These are phyloP conservation scores for Malacosoma neustria DNA, from an alignment of 2,888 invertebrate species.

Conservation along the genomic window DNA sequence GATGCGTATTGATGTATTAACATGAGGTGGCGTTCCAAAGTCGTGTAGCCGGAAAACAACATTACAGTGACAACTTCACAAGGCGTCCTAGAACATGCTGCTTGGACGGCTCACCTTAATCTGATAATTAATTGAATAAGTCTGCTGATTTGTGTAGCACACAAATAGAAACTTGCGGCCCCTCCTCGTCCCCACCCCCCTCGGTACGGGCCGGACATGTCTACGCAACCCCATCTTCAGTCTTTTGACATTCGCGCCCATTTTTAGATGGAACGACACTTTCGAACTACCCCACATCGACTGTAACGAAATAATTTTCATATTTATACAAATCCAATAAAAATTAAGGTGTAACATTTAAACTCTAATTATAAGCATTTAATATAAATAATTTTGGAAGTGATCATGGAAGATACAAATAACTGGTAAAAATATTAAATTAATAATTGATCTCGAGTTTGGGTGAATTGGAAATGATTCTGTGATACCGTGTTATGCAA, in stretches of 20 bases:
- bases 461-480: slow-evolving; percentile 19
- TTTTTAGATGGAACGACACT: slow-evolving; percentile 67
- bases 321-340: slow-evolving; percentile 2
- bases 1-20: not conserved
- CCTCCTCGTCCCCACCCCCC: slow-evolving; percentile 35
- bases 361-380: slow-evolving; percentile 34
- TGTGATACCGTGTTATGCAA: slow-evolving; percentile 37
- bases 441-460: slow-evolving; percentile 13
- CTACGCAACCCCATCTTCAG: slow-evolving; percentile 58
- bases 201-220: slow-evolving; percentile 31
- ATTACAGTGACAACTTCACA: slow-evolving; percentile 34
- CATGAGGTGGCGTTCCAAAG: not conserved
- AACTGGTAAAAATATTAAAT: slow-evolving; percentile 11
- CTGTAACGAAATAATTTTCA: slow-evolving; percentile 12
- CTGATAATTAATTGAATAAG: slow-evolving; percentile 73
- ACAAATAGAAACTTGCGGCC: slow-evolving; percentile 58
- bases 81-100: slow-evolving; percentile 50
- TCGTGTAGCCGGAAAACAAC: slow-evolving; percentile 18
- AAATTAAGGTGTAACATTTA: slow-evolving; percentile 8
- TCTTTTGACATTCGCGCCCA: slow-evolving; percentile 72
- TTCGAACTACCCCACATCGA: slow-evolving; percentile 55
- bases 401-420: slow-evolving; percentile 19
- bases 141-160: slow-evolving; percentile 70
- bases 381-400: slow-evolving; percentile 17
- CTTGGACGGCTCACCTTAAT: slow-evolving; percentile 69